phyloP scores from a whole-genome alignment of 2,888 invertebrate species.

The Danaus chrysippus region DNA sequence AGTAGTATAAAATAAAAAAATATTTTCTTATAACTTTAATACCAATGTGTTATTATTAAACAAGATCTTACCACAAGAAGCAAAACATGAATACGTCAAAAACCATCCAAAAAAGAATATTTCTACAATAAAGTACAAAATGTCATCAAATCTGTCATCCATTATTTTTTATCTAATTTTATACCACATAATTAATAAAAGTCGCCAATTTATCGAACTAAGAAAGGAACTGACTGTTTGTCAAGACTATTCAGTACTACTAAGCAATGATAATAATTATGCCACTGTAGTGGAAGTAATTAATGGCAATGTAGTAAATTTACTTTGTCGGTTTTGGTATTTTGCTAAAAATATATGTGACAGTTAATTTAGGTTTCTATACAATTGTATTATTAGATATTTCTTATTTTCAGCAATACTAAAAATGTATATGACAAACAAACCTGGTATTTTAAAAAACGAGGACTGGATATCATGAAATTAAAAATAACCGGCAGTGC shows the following conservation, averaged over 20 bases:
- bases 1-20: too few species aligned
- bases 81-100: too few species aligned
- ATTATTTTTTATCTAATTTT: too few species aligned
- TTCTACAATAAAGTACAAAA: too few species aligned
- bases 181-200: not conserved
- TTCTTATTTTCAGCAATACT: not conserved
- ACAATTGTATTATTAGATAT: not conserved
- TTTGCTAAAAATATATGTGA: not conserved
- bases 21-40: too few species aligned
- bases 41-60: too few species aligned
- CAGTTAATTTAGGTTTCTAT: not conserved
- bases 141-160: too few species aligned
- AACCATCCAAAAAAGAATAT: too few species aligned
- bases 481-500: not conserved
- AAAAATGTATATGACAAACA: not conserved
- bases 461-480: constrained; percentile 1
- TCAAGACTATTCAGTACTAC: not conserved
- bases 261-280: not conserved
- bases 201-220: not conserved
- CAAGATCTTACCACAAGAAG: too few species aligned
- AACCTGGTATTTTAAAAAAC: constrained; percentile 3
- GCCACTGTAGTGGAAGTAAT: not conserved
- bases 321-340: not conserved
- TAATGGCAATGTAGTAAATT: not conserved
- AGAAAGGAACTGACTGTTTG: not conserved